These are phyloP conservation scores for Myotis davidii DNA, from an alignment of 2,113 vertebrate species.

Conservation along the genomic window DNA sequence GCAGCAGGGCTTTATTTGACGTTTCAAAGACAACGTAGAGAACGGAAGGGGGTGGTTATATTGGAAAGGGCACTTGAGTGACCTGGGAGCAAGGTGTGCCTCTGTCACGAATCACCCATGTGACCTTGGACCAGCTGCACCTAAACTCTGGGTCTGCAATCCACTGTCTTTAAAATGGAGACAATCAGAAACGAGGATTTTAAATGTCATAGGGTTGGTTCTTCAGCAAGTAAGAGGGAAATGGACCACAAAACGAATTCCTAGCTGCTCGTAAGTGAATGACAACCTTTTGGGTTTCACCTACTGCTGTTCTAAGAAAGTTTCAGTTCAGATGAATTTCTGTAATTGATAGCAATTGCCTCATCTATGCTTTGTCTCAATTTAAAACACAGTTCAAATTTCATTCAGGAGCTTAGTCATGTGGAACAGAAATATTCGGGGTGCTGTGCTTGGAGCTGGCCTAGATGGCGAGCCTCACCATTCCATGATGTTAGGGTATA, in stretches of 20 bases:
- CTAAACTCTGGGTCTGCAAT: neutral
- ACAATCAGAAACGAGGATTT: neutral
- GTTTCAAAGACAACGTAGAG: neutral
- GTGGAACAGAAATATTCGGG: neutral
- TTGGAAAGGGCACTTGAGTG: neutral
- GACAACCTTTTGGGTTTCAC: neutral
- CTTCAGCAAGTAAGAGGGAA: neutral
- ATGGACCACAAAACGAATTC: neutral
- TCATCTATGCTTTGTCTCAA: neutral
- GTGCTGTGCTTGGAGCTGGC: neutral
- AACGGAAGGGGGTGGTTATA: neutral
- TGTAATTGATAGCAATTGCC: neutral
- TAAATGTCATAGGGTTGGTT: neutral
- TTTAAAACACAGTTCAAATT: neutral
- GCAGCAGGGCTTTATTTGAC: neutral
- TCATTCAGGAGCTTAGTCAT: neutral
- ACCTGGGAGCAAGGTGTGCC: fast-evolving
- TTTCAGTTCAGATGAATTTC: neutral
- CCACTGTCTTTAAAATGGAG: neutral
- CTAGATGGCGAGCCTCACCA: fast-evolving
- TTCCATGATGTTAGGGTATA: neutral
- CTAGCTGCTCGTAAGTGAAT: neutral
- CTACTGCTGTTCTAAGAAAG: neutral
- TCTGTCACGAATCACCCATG: neutral
- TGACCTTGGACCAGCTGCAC: neutral